Conservation (phyloP, 2,797 vertebrate genomes). For the Acrossocheilus fasciatus region DNA sequence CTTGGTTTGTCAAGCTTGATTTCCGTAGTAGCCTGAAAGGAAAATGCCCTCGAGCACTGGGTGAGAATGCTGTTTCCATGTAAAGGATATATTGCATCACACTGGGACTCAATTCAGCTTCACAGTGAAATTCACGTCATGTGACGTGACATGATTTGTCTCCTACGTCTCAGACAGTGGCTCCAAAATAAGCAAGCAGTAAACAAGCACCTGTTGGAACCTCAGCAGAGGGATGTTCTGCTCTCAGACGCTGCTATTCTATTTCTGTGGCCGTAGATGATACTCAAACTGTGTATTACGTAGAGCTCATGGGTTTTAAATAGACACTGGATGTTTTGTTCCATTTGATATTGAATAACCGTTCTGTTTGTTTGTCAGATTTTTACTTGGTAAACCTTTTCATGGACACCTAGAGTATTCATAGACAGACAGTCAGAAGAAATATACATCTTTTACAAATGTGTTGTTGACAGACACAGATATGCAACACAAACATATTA, state of each 20-base stretch:
- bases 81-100: not conserved
- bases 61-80: not conserved
- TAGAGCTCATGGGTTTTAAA: conserved; percentile 19
- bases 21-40: not conserved
- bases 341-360: not conserved
- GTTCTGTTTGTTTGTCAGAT: not conserved
- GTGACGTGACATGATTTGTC: not conserved
- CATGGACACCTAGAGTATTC: not conserved
- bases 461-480: not conserved
- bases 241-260: conserved; percentile 25
- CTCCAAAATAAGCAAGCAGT: conserved; percentile 23
- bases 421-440: not conserved
- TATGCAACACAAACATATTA: conserved; percentile 56
- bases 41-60: not conserved
- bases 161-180: not conserved
- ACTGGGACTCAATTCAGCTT: conserved; percentile 1
- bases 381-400: not conserved
- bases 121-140: not conserved
- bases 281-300: conserved; percentile 25
- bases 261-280: conserved; percentile 48
- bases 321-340: not conserved
- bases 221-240: conserved; percentile 34
- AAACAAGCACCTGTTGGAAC: conserved; percentile 52
- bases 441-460: not conserved
- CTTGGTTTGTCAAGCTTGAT: not conserved